Base-by-base conservation (phyloP, 2,888 invertebrate genomes). In the Caenorhabditis panamensis region DNA sequence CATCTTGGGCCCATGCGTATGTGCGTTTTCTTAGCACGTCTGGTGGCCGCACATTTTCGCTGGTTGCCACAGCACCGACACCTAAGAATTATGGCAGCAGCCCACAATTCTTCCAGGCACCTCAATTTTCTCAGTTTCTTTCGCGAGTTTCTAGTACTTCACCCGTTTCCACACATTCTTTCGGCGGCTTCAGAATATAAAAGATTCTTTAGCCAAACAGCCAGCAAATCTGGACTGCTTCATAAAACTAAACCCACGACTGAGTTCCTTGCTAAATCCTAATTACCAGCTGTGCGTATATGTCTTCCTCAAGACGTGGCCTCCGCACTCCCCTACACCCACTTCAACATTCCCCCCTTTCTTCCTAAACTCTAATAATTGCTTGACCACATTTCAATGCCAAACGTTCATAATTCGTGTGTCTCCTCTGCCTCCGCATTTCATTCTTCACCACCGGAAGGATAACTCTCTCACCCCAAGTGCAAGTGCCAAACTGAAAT, bases 201-300 rank as follows among this genome's bases (percentile, higher is more conserved):
- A 9, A 18, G 47, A 18, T 47, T 20, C 18, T 47, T 31, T 31
- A 4, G 31, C 9, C 31, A 6, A 9, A 6, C 31, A 31, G 9
- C 20, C 20, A 11, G 53, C 36, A 61, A 69, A 62, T 54, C 62
- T 54, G 11, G 22, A 41, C 41, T 41, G 41, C 41, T 49, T 49
- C 64, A 72, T 72, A 72, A 72, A 72, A 72, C 49, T 56, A 56
- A 63, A 72, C 26, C 63, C 36, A 47, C 18, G 37, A 24, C 24
- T 56, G 72, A 56, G 49, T 37, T 64, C 49, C 31, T 22, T 41
- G 11, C 28, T 44, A 47, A 56, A 31, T 59, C 31, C 75, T 75
- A 75, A 75, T 75, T 75, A 75, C 66, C 75, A 75, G 66, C 59
- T 75, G 75, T 56, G 72, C 72, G 72, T 72, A 72, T 64, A 63